These are phyloP conservation scores for Anolis carolinensis DNA, from an alignment of 2,113 vertebrate genomes.

Conservation along the genomic window DNA sequence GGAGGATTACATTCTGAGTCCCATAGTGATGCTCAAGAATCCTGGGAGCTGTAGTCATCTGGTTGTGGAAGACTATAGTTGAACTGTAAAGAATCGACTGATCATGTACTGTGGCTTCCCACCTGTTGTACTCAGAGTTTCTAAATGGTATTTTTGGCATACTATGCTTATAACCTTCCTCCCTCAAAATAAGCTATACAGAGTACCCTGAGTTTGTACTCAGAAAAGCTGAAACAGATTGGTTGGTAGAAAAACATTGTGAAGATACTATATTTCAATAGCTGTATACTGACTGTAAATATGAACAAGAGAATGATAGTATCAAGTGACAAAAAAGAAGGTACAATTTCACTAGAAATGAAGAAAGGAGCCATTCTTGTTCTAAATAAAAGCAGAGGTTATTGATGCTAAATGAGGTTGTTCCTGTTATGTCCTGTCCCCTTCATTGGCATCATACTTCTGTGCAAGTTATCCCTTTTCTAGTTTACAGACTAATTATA, in stretches of 20 bases:
- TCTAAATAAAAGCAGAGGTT: neutral
- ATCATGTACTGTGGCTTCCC: neutral
- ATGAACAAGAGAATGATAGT: neutral
- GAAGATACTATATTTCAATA: slow-evolving; percentile 7
- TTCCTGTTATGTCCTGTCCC: slow-evolving; percentile 37
- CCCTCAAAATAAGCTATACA: no score
- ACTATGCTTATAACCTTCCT: no score
- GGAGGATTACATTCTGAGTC: neutral
- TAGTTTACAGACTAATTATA: slow-evolving; percentile 68
- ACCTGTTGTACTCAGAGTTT: neutral
- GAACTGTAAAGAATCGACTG: neutral
- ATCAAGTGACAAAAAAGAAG: neutral
- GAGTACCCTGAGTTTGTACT: no score
- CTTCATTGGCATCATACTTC: slow-evolving; percentile 45
- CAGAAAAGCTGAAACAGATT: slow-evolving; percentile 9
- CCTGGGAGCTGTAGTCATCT: neutral
- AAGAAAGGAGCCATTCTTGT: neutral
- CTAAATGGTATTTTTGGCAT: neutral
- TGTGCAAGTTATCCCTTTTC: slow-evolving; percentile 50
- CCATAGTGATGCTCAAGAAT: neutral
- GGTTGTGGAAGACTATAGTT: neutral
- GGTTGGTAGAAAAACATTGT: neutral
- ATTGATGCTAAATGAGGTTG: slow-evolving; percentile 36
- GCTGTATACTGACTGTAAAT: slow-evolving; percentile 2
- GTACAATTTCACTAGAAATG: neutral